A percentile compares a stretch with the other conserved stretches of the same genome.
Evolutionary conservation across 2,113 vertebrate species (phyloP).

Genomic region (Cairina moschata): DNA sequence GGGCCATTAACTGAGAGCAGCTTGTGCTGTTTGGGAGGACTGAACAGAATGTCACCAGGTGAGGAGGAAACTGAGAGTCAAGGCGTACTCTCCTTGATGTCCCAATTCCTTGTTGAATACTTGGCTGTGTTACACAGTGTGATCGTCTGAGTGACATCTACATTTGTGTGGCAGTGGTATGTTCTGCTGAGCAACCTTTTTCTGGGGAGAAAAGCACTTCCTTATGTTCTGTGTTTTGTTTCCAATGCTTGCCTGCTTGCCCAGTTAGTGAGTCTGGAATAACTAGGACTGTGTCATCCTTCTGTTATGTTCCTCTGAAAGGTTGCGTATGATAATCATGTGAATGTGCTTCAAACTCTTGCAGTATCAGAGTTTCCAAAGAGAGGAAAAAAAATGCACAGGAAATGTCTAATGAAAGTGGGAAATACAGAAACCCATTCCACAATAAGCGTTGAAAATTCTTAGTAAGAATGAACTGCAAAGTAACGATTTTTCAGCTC

Average conservation of each 20-base stretch:
- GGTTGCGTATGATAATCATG: not conserved
- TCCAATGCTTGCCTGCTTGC: not conserved
- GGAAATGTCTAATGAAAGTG: not conserved
- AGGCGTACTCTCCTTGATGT: not conserved
- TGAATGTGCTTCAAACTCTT: not conserved
- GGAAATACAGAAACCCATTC: not conserved
- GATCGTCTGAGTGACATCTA: not conserved
- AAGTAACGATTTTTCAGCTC: not conserved
- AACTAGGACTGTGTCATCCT: not conserved
- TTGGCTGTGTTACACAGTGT: not conserved
- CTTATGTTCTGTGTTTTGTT: constrained; percentile 19
- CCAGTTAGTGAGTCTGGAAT: not conserved
- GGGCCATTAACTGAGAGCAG: not conserved
- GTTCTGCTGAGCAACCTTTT: constrained; percentile 3
- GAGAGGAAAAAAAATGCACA: not conserved
- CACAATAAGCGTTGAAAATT: not conserved
- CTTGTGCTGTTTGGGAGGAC: not conserved
- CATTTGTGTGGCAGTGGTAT: not conserved
- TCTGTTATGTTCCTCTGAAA: not conserved
- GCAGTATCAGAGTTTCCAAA: not conserved
- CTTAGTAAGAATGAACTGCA: not conserved
- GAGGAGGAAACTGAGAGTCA: not conserved
- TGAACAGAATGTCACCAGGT: not conserved
- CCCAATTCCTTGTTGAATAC: not conserved
- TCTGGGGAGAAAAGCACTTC: not conserved